Evolutionary conservation across 2,888 invertebrate species (phyloP), one percentile per base, ranked within the genome.

Genomic region (Andrena chrysosceles): DNA sequence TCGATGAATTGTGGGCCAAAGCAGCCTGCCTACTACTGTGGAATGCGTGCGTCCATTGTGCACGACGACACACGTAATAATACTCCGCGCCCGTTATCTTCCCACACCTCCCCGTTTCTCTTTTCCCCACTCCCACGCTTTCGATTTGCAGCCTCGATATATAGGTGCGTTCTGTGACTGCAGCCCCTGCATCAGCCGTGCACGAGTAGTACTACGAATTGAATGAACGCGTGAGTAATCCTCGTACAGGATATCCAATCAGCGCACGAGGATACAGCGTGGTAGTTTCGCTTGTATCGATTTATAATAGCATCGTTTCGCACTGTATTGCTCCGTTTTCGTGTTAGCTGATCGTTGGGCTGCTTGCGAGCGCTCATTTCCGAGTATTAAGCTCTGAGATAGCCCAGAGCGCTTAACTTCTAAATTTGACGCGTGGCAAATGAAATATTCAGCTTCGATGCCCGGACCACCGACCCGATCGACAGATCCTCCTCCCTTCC

Each of bases 201-300:
- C 74, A 63, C 71, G 48, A 79, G 76, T 66, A 68, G 76, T 84
- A 77, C 81, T 78, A 75, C 69, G 86, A 86, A 86, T 87, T 85
- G 87, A 87, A 87, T 85, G 85, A 87, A 80, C 81, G 79, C 79
- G 78, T 72, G 70, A 49, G 75, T 83, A 80, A 83, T 87, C 77
- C 87, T 84, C 81, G 81, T 80, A 81, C 80, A 74, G 77, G 83
- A 81, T 80, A 83, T 85, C 68, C 83, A 85, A 87, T 87, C 81
- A 83, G 77, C 56, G 81, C 67, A 75, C 84, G 79, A 87, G 79
- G 77, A 85, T 80, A 71, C 33, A 49, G 49, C 20, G 23, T 16
- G n/a, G 48, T 35, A 16, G 35, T 62, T 59, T 56, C 31, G 26
- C 63, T 56, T 31, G 29, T 62, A 78, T 72, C 71, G 71, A 72